These are phyloP conservation scores for Falco concolor DNA, from an alignment of 2,797 vertebrate species.

Conservation along the genomic window DNA sequence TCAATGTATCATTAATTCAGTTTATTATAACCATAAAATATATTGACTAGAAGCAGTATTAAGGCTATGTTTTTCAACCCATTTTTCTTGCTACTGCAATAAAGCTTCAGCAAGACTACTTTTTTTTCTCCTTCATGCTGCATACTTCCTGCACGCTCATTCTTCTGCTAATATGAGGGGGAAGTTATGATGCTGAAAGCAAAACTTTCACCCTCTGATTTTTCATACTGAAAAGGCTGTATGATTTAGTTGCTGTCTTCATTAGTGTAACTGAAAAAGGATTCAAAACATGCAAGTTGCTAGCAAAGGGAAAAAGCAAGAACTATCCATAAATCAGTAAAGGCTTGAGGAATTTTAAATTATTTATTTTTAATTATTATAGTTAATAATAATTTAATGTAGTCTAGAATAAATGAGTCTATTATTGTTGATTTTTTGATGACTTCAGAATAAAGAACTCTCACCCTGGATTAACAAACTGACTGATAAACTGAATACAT, in stretches of 20 bases:
- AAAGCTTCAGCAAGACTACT: background rate
- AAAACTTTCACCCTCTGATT: slow-evolving; percentile 12
- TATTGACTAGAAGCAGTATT: background rate
- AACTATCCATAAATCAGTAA: slow-evolving; percentile 23
- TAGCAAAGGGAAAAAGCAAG: slow-evolving; percentile 18
- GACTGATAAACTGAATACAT: slow-evolving; percentile 64
- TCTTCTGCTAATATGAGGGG: background rate
- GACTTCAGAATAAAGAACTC: slow-evolving; percentile 51
- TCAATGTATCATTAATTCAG: slow-evolving; percentile 41
- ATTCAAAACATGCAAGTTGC: background rate
- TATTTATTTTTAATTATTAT: slow-evolving; percentile 60
- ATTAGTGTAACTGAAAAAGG: background rate
- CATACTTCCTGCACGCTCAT: background rate
- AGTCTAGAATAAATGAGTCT: slow-evolving; percentile 47
- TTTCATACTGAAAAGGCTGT: background rate
- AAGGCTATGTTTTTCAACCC: background rate
- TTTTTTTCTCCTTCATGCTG: background rate
- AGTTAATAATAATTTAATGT: slow-evolving; percentile 61
- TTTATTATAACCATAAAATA: slow-evolving; percentile 37
- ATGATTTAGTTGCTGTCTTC: slow-evolving; percentile 24
- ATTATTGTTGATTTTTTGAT: slow-evolving; percentile 58
- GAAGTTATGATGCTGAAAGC: background rate
- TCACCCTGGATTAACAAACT: slow-evolving; percentile 50
- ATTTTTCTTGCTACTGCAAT: slow-evolving; percentile 3
- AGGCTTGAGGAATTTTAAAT: slow-evolving; percentile 20